Evolutionary conservation across 2,113 vertebrate genomes (phyloP).

Genomic region (Dendropsophus ebraccatus): DNA sequence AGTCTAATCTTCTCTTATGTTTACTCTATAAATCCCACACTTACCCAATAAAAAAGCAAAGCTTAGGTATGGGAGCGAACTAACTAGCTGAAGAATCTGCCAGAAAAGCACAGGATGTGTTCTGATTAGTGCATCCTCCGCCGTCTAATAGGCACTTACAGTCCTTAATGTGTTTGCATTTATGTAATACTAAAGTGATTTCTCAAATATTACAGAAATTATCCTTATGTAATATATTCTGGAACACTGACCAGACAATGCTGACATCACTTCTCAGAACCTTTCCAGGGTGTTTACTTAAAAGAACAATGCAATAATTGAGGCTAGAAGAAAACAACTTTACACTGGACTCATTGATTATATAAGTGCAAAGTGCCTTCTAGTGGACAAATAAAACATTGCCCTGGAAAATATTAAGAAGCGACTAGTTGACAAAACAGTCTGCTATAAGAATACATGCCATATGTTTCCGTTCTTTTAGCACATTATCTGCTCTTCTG

Average conservation of each 20-base stretch:
- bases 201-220: neutral
- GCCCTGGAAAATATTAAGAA: neutral
- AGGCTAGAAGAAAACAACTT: constrained; percentile 1
- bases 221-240: neutral
- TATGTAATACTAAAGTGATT: neutral
- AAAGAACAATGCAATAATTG: constrained; percentile 27
- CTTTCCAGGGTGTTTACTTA: neutral
- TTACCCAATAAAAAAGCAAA: neutral
- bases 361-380: constrained; percentile 6
- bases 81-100: neutral
- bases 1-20: neutral
- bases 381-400: constrained; percentile 26
- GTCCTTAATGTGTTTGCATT: neutral
- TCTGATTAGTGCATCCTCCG: neutral
- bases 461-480: neutral
- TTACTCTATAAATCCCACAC: neutral
- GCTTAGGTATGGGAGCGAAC: neutral
- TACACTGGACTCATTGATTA: neutral
- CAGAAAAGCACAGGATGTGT: neutral
- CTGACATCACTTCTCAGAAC: neutral
- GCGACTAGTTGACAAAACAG: neutral
- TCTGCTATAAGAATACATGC: neutral
- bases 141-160: neutral
- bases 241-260: neutral
- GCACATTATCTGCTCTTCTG: neutral